phyloP scores from a whole-genome alignment of 64 coral and sea anemone genomes.

The Montipora capricornis region DNA sequence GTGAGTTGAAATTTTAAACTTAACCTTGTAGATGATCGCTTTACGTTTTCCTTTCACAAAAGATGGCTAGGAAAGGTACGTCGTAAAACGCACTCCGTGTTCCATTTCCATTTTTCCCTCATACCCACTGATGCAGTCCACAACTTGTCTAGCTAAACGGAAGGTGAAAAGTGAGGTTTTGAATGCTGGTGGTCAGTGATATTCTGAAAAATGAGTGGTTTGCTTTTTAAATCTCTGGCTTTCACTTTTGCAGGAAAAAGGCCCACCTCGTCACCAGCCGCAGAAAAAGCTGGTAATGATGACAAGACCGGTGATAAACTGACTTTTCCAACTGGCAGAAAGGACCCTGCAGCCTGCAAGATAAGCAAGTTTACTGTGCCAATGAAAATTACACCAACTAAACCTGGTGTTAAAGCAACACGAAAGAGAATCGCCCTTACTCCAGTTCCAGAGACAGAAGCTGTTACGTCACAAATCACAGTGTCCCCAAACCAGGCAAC shows the following conservation, averaged over 20 bases:
- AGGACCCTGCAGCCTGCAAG: conserved; percentile 30
- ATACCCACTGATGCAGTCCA: too few species aligned
- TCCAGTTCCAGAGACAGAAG: background rate
- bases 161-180: too few species aligned
- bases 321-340: conserved; percentile 1
- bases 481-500: background rate
- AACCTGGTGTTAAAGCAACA: conserved; percentile 11
- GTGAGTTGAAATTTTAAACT: too few species aligned
- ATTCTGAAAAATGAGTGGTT: too few species aligned
- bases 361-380: conserved; percentile 60
- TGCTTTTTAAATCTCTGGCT: background rate
- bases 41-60: too few species aligned
- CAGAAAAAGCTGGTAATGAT: conserved; percentile 22
- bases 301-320: background rate
- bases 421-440: conserved; percentile 31
- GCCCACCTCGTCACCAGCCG: background rate
- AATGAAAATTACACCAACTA: conserved; percentile 62
- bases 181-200: too few species aligned
- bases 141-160: too few species aligned
- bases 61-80: too few species aligned
- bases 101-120: too few species aligned
- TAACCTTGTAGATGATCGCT: too few species aligned
- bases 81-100: too few species aligned
- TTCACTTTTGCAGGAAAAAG: conserved; percentile 35
- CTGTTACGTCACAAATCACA: background rate